Percentiles rank a stretch among this genome's conserved stretches.
Conservation (phyloP, 2,797 vertebrate species). For the Lepidocolaptes lacrymiger region DNA sequence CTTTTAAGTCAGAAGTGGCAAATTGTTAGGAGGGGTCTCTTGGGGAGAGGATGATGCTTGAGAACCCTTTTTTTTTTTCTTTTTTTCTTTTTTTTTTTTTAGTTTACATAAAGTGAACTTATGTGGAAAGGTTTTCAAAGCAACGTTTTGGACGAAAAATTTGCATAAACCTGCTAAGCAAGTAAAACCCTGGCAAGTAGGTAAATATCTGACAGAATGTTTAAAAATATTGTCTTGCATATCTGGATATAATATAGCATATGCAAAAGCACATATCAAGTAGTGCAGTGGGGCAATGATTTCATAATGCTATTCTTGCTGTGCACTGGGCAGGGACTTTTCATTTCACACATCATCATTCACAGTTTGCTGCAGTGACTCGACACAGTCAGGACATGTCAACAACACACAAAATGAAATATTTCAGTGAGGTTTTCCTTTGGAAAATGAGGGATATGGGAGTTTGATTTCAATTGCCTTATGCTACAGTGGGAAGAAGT, state of each 20-base stretch:
- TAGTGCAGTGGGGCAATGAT: not conserved
- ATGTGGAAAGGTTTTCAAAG: not conserved
- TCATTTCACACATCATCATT: constrained; percentile 69
- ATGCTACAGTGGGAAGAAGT: not conserved
- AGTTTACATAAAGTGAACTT: not conserved
- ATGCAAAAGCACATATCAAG: not conserved
- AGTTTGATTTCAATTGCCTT: not conserved
- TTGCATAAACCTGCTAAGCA: not conserved
- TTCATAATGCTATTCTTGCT: constrained; percentile 6
- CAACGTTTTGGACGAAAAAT: not conserved
- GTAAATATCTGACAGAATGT: not conserved
- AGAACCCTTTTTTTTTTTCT: not conserved
- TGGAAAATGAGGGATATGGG: not conserved
- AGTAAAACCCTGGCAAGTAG: not conserved
- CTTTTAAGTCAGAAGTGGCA: not conserved
- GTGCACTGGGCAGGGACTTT: constrained; percentile 50
- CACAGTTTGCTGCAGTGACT: constrained; percentile 47
- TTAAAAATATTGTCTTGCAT: not conserved
- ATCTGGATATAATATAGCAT: not conserved
- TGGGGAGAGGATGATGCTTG: not conserved
- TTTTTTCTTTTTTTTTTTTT: not conserved
- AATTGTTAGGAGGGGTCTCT: not conserved
- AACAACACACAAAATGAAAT: constrained; percentile 34
- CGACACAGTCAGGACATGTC: not conserved
- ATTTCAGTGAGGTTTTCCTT: not conserved